Evolutionary conservation across 2,888 invertebrate species (phyloP).

Genomic region (Sepioteuthis lessoniana): DNA sequence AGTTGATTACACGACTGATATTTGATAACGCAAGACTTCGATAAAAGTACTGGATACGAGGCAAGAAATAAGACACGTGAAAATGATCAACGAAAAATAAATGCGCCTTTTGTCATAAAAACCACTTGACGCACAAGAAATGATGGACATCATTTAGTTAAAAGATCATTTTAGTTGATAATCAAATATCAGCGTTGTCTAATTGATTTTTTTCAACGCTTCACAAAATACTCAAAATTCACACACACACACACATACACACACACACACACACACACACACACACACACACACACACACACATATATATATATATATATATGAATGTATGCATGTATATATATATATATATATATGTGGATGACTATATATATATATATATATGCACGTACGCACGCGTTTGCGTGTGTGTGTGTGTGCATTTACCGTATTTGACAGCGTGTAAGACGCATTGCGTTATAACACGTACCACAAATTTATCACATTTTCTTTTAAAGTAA

Average conservation of each 20-base stretch:
- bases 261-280: not conserved
- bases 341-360: too few relatives aligned
- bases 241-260: not conserved
- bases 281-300: too few relatives aligned
- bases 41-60: not conserved
- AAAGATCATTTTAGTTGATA: not conserved
- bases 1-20: not conserved
- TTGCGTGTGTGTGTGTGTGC: too few relatives aligned
- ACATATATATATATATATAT: too few relatives aligned
- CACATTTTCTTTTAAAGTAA: too few relatives aligned
- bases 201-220: not conserved
- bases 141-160: not conserved
- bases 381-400: too few relatives aligned
- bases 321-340: too few relatives aligned
- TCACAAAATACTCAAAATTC: not conserved
- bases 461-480: too few relatives aligned
- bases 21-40: not conserved
- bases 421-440: too few relatives aligned
- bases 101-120: not conserved
- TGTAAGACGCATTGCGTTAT: too few relatives aligned
- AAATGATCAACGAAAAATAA: not conserved
- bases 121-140: not conserved
- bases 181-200: constrained; percentile 6
- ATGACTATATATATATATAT: too few relatives aligned
- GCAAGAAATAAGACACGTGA: too few relatives aligned